Conservation (phyloP, 2,113 vertebrate genomes). For the Brachirus orientalis region DNA sequence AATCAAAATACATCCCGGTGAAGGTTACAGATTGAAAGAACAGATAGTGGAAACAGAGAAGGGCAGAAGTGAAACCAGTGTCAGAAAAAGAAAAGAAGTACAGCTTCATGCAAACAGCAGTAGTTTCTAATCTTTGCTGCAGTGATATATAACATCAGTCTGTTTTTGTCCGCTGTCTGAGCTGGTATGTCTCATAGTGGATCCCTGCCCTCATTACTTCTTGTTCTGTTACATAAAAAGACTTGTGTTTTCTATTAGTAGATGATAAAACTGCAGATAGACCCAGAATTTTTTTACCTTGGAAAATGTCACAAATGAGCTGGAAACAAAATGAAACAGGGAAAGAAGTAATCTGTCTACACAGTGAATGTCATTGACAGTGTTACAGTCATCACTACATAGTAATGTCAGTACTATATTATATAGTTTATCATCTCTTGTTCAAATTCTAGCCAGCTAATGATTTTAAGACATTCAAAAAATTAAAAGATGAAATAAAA, state of each 20-base stretch:
- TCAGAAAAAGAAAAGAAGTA: background rate
- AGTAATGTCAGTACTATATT: too few relatives aligned
- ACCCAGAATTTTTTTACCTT: too few relatives aligned
- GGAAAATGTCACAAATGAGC: too few relatives aligned
- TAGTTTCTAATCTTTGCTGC: slow-evolving; percentile 23
- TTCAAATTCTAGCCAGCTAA: too few relatives aligned
- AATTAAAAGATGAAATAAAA: too few relatives aligned
- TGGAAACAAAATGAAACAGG: too few relatives aligned
- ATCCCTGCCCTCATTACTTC: slow-evolving; percentile 3
- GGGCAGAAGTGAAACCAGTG: slow-evolving; percentile 38
- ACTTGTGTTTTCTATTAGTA: slow-evolving; percentile 22
- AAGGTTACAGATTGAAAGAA: slow-evolving; percentile 41
- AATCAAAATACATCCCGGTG: slow-evolving; percentile 48
- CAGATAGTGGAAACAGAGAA: slow-evolving; percentile 22
- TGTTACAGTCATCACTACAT: too few relatives aligned
- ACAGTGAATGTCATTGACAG: too few relatives aligned
- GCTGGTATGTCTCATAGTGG: background rate
- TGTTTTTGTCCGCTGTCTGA: slow-evolving; percentile 30
- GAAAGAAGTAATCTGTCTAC: too few relatives aligned
- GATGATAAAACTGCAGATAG: too few relatives aligned
- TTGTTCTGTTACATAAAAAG: slow-evolving; percentile 20
- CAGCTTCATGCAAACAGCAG: background rate
- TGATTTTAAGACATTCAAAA: too few relatives aligned
- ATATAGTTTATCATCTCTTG: too few relatives aligned
- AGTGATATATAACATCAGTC: slow-evolving; percentile 19